phyloP scores from a whole-genome alignment of 92 coral and sea anemone genomes.

The Hydrozoanthus gracilis region DNA sequence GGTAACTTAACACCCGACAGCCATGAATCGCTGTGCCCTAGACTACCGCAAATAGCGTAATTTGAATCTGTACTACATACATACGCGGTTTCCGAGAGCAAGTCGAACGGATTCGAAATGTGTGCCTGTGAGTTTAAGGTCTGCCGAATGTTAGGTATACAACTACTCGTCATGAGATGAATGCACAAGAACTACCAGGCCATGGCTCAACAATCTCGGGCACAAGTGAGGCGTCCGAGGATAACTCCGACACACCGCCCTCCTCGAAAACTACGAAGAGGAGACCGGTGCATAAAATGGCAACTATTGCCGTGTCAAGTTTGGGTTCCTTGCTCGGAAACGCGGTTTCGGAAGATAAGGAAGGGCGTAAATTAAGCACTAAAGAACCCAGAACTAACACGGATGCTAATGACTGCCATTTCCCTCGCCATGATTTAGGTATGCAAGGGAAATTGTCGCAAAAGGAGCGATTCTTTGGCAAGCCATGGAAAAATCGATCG shows the following conservation, averaged over 20 bases:
- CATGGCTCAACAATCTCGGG: constrained; percentile 16
- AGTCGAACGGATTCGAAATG: constrained; percentile 45
- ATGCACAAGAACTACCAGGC: constrained; percentile 31
- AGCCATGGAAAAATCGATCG: constrained; percentile 94
- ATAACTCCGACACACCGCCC: constrained; percentile 23
- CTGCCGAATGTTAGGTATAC: constrained; percentile 15
- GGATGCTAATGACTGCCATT: constrained; percentile 31
- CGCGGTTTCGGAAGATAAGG: constrained; percentile 26
- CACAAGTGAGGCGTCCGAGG: constrained; percentile 57
- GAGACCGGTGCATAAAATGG: constrained; percentile 65
- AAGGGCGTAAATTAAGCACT: constrained; percentile 26
- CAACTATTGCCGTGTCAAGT: constrained; percentile 64
- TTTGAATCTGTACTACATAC: constrained; percentile 37
- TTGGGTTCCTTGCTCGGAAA: constrained; percentile 64
- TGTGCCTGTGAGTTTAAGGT: constrained; percentile 20
- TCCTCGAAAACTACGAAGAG: constrained; percentile 49
- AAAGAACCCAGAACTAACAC: constrained; percentile 18
- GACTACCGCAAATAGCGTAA: constrained; percentile 74
- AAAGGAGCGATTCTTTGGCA: constrained; percentile 88
- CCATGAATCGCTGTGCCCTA: constrained; percentile 70
- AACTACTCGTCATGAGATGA: constrained; percentile 47
- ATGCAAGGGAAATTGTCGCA: constrained; percentile 84
- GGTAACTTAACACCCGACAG: constrained; percentile 82
- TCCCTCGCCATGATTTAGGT: constrained; percentile 55
- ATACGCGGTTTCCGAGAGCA: constrained; percentile 25